phyloP scores from a whole-genome alignment of 2,797 vertebrate species.

The Sebastes iracundus region DNA sequence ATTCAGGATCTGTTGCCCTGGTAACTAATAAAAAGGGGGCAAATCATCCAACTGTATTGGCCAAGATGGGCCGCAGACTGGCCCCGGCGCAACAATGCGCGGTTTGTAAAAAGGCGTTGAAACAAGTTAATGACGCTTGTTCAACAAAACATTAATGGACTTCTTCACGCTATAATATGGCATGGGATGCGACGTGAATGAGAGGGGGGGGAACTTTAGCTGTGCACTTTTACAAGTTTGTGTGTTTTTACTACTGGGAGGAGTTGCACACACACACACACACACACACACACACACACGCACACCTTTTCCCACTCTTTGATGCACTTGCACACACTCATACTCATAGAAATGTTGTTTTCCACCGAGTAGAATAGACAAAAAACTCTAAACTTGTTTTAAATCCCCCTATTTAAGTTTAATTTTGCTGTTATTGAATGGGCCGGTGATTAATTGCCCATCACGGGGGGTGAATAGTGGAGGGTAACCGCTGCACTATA shows the following conservation, averaged over 20 bases:
- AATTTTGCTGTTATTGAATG: conserved; percentile 63
- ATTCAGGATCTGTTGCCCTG: conserved; percentile 99
- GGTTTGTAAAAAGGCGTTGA: conserved; percentile 96
- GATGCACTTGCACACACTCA: background rate
- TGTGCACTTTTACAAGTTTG: conserved; percentile 74
- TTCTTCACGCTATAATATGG: conserved; percentile 97
- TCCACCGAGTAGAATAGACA: background rate
- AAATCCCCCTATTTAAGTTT: conserved; percentile 29
- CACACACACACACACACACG: background rate
- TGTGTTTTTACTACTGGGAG: conserved; percentile 74
- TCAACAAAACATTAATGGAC: conserved; percentile 98
- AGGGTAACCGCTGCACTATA: conserved; percentile 58
- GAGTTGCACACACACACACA: conserved; percentile 35
- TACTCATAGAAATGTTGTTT: background rate
- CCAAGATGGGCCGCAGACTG: conserved; percentile 95
- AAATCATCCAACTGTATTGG: conserved; percentile 95
- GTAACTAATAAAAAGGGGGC: conserved; percentile 97
- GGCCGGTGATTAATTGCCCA: conserved; percentile 75
- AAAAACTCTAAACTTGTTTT: background rate
- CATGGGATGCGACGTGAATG: conserved; percentile 76
- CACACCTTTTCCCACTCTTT: background rate
- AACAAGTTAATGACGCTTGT: conserved; percentile 98
- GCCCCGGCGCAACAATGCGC: conserved; percentile 91
- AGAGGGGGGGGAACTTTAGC: conserved; percentile 56
- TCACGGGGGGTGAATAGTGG: conserved; percentile 63